These are phyloP conservation scores for Malurus alboscapulatus DNA, from an alignment of 2,113 vertebrate species.

Conservation along the genomic window DNA sequence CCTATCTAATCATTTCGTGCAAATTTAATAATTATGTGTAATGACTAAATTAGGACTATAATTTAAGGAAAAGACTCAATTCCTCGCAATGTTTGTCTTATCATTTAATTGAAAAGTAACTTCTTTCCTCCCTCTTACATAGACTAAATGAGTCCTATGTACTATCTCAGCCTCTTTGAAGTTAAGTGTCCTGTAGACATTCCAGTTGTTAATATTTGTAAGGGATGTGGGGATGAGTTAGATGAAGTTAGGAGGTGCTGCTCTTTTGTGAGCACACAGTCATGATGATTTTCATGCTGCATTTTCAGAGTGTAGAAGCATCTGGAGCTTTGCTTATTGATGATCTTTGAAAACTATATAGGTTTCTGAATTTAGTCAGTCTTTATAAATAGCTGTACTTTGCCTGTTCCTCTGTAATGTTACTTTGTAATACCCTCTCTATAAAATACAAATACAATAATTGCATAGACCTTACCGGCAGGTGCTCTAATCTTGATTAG, in stretches of 20 bases:
- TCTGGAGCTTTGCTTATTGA: neutral
- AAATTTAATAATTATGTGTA: constrained; percentile 74
- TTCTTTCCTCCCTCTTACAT: constrained; percentile 7
- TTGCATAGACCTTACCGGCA: neutral
- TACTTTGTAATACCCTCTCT: neutral
- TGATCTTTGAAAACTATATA: neutral
- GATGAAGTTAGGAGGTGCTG: neutral
- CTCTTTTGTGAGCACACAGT: neutral
- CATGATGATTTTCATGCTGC: neutral
- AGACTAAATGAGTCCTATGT: constrained; percentile 9
- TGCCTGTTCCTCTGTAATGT: neutral
- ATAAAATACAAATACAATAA: neutral
- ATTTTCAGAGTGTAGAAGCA: neutral
- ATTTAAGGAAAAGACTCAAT: constrained; percentile 61
- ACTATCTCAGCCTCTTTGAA: neutral
- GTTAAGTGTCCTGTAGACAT: neutral
- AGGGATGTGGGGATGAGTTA: neutral
- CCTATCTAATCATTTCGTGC: constrained; percentile 70
- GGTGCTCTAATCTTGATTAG: neutral
- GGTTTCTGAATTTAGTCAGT: neutral
- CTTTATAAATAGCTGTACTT: neutral
- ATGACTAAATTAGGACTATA: constrained; percentile 73
- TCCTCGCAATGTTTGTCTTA: constrained; percentile 71
- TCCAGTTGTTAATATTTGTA: neutral
- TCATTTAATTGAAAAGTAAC: constrained; percentile 72